phyloP scores from a whole-genome alignment of 2,888 invertebrate species.

The Pachycephus smyrnensis region DNA sequence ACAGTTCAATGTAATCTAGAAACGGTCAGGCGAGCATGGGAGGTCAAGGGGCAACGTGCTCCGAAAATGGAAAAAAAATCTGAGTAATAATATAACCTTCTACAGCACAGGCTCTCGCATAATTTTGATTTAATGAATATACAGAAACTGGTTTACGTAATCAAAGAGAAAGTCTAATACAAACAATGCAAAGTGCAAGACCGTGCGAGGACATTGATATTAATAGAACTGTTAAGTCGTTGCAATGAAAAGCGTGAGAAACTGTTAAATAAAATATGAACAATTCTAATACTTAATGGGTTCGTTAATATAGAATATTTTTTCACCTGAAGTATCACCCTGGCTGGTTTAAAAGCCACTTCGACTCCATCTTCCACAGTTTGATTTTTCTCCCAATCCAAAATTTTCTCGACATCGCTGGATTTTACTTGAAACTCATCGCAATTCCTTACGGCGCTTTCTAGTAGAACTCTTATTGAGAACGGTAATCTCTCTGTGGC shows the following conservation, averaged over 20 bases:
- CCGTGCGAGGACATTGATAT: neutral
- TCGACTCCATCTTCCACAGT: conserved; percentile 79
- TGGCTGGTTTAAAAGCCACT: conserved; percentile 94
- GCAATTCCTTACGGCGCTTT: conserved; percentile 96
- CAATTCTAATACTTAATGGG: neutral
- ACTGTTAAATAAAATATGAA: neutral
- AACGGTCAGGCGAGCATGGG: neutral
- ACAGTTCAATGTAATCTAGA: neutral
- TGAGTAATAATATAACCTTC: neutral
- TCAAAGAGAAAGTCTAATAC: neutral
- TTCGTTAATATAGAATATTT: neutral
- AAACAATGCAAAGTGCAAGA: neutral
- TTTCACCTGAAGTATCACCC: conserved; percentile 92
- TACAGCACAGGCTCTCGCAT: neutral
- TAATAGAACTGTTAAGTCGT: neutral
- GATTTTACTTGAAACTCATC: conserved; percentile 92
- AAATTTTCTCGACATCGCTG: conserved; percentile 88
- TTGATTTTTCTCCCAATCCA: conserved; percentile 89
- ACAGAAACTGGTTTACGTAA: neutral
- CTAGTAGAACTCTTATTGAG: conserved; percentile 91
- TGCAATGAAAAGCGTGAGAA: neutral
- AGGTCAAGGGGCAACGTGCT: neutral
- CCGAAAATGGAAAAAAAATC: neutral
- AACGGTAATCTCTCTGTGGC: conserved; percentile 84
- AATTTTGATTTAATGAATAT: neutral